Conservation (phyloP, 1,140 invertebrate genomes). For the Zaprionus lachaisei region DNA sequence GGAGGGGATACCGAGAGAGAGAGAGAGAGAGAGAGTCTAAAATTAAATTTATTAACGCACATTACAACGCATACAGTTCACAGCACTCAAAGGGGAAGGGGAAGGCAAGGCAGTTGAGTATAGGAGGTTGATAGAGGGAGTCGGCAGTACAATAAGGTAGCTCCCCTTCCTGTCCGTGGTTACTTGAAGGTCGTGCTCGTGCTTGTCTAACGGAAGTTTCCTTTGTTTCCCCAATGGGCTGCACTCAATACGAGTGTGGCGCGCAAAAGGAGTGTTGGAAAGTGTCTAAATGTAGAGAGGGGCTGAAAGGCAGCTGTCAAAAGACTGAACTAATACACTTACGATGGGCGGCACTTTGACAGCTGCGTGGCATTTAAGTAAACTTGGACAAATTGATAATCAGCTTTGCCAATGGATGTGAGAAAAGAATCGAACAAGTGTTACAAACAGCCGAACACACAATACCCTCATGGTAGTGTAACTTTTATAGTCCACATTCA, state of each 20-base stretch:
- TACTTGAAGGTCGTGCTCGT: slow-evolving; percentile 31
- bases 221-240: slow-evolving; percentile 11
- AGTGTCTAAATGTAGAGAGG: background rate
- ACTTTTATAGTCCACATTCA: too few relatives aligned
- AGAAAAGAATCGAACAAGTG: background rate
- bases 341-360: background rate
- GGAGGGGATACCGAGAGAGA: slow-evolving; percentile 11
- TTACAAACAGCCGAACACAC: background rate
- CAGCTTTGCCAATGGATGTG: background rate
- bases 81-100: slow-evolving; percentile 45
- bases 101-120: background rate
- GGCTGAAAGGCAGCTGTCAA: slow-evolving; percentile 1
- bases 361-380: background rate
- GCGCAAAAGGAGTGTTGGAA: slow-evolving; percentile 7
- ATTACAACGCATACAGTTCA: slow-evolving; percentile 73
- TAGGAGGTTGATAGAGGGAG: background rate
- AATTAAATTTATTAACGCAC: slow-evolving; percentile 82
- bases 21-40: slow-evolving; percentile 58
- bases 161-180: slow-evolving; percentile 4
- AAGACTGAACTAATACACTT: background rate
- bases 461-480: too few relatives aligned
- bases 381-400: slow-evolving; percentile 2
- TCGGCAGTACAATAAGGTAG: background rate
- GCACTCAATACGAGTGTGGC: background rate
- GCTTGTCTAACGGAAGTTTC: background rate